These are phyloP conservation scores for Siphlonurus alternatus DNA, from an alignment of 2,888 invertebrate species.

Conservation along the genomic window DNA sequence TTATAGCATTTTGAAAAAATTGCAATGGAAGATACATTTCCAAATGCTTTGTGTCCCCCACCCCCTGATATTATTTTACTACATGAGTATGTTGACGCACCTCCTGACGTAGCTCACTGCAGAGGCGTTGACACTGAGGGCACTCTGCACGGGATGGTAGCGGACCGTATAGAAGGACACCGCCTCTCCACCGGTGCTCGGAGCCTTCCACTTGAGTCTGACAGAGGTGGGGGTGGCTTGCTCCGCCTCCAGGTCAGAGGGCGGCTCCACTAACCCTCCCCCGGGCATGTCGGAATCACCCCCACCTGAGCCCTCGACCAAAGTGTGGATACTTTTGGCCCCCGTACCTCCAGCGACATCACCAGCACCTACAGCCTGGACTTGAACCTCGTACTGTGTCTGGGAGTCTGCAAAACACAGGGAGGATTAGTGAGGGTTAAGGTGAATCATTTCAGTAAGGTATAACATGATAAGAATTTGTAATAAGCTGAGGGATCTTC, in stretches of 20 bases:
- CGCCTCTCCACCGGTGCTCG: conserved; percentile 14
- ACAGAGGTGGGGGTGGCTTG: conserved; percentile 32
- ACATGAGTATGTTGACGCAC: too few relatives aligned
- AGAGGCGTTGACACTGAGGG: conserved; percentile 15
- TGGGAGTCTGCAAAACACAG: conserved; percentile 17
- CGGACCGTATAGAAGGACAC: conserved; percentile 34
- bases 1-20: too few relatives aligned
- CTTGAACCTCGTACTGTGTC: conserved; percentile 22
- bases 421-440: neutral
- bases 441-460: neutral
- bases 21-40: too few relatives aligned
- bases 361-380: conserved; percentile 10
- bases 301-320: conserved; percentile 10
- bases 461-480: neutral
- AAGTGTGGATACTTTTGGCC: conserved; percentile 18
- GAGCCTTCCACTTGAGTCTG: conserved; percentile 33
- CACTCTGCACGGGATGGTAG: conserved; percentile 27
- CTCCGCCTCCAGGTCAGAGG: conserved; percentile 31
- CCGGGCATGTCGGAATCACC: neutral
- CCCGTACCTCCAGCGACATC: conserved; percentile 16
- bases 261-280: conserved; percentile 19
- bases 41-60: too few relatives aligned
- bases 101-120: conserved; percentile 12
- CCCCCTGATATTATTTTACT: too few relatives aligned
- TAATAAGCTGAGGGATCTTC: too few relatives aligned